Percentiles rank a stretch among this genome's conserved stretches.
phyloP scores from a whole-genome alignment of 2,797 vertebrate species.

The Podarcis siculus region DNA sequence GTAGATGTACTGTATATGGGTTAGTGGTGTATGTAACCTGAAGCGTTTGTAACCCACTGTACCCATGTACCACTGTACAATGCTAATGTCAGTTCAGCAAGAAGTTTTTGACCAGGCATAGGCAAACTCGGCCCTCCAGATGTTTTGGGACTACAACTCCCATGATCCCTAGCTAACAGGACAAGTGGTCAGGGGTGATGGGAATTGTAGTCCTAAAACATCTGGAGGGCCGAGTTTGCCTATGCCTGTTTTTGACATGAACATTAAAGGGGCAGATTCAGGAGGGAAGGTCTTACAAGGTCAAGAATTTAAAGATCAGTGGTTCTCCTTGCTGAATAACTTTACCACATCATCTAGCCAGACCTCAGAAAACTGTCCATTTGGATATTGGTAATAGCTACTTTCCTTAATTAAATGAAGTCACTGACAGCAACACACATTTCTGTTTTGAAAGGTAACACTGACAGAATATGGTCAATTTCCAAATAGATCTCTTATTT shows the following conservation, averaged over 20 bases:
- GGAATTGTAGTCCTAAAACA: too few relatives aligned
- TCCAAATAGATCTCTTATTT: background rate
- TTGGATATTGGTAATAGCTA: background rate
- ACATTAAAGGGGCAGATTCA: background rate
- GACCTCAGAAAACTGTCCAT: background rate
- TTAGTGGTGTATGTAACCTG: too few relatives aligned
- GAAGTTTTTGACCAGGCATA: background rate
- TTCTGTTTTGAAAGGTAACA: background rate
- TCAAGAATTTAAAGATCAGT: background rate
- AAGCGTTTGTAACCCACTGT: too few relatives aligned
- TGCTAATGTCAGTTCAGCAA: background rate
- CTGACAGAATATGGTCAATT: background rate
- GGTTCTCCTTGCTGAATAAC: background rate
- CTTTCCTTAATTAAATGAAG: background rate
- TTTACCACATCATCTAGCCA: background rate
- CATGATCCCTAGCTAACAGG: too few relatives aligned
- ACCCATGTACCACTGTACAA: background rate
- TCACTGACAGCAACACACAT: background rate
- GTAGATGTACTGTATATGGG: too few relatives aligned
- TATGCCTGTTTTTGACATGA: background rate
- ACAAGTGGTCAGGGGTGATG: too few relatives aligned
- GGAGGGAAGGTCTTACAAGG: background rate
- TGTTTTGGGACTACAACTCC: too few relatives aligned
- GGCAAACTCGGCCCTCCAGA: too few relatives aligned
- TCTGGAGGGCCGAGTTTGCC: too few relatives aligned